Evolutionary conservation across 2,797 vertebrate species (phyloP).

Genomic region (Gallinago solitaria): DNA sequence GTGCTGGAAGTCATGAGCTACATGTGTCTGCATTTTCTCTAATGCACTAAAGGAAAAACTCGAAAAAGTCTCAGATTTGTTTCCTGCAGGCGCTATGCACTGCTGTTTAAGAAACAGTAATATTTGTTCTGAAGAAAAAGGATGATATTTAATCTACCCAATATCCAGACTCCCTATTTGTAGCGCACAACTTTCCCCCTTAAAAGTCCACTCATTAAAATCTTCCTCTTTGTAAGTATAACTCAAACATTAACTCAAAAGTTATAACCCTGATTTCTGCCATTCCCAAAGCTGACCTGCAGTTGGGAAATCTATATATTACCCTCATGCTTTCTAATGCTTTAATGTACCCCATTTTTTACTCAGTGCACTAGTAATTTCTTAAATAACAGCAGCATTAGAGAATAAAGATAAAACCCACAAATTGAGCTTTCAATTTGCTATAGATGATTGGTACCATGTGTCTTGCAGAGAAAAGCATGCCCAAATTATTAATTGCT

Average conservation of each 20-base stretch:
- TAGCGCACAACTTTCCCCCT: rapidly evolving
- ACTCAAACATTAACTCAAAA: neutral
- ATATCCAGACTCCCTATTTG: neutral
- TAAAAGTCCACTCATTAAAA: neutral
- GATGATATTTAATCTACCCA: neutral
- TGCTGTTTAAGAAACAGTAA: neutral
- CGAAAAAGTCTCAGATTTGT: neutral
- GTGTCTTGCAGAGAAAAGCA: neutral
- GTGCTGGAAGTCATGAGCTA: neutral
- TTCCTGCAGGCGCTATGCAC: neutral
- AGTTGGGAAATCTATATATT: neutral
- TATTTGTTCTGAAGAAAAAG: neutral
- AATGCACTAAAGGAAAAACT: neutral
- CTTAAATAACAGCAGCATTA: neutral
- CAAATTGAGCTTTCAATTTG: neutral
- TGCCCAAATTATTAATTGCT: neutral
- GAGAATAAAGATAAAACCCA: neutral
- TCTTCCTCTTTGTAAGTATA: neutral
- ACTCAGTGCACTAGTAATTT: neutral
- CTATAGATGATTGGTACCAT: neutral
- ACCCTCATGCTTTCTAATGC: neutral
- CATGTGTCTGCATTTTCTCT: neutral
- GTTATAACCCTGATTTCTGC: neutral
- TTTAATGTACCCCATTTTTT: neutral
- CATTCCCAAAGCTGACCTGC: neutral